Percentiles rank a stretch among this genome's conserved stretches.
Conservation (phyloP, 2,113 vertebrate genomes). For the Ceuthmochares aereus region DNA sequence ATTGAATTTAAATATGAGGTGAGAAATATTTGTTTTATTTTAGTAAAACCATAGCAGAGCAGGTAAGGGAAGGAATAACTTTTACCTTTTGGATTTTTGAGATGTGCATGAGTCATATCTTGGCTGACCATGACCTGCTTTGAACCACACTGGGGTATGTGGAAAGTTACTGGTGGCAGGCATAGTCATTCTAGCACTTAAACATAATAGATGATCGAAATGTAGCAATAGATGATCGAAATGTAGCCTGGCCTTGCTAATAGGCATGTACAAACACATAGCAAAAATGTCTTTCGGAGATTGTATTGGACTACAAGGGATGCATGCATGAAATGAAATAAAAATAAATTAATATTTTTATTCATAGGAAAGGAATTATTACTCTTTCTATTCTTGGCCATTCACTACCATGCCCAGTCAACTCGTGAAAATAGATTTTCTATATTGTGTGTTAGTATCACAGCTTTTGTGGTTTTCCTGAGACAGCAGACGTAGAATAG, state of each 20-base stretch:
- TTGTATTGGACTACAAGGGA: not conserved
- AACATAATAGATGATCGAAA: not conserved
- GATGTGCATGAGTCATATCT: not conserved
- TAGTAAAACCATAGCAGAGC: not conserved
- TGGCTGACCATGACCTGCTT: not conserved
- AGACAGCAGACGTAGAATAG: not conserved
- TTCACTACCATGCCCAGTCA: not conserved
- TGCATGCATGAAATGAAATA: not conserved
- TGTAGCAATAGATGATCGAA: not conserved
- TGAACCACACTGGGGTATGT: not conserved
- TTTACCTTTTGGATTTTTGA: not conserved
- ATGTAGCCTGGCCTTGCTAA: not conserved
- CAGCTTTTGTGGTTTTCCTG: not conserved
- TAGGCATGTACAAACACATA: not conserved
- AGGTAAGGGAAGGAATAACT: not conserved
- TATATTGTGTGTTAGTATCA: not conserved
- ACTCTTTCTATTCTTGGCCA: not conserved
- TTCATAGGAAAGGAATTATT: not conserved
- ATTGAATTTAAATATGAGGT: not conserved
- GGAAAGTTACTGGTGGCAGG: not conserved
- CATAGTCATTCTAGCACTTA: not conserved
- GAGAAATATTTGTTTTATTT: not conserved
- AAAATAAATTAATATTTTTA: not conserved
- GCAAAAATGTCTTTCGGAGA: not conserved
- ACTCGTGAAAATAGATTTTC: not conserved